phyloP scores from a whole-genome alignment of 2,797 vertebrate genomes.

The Spinus olivaceus region DNA sequence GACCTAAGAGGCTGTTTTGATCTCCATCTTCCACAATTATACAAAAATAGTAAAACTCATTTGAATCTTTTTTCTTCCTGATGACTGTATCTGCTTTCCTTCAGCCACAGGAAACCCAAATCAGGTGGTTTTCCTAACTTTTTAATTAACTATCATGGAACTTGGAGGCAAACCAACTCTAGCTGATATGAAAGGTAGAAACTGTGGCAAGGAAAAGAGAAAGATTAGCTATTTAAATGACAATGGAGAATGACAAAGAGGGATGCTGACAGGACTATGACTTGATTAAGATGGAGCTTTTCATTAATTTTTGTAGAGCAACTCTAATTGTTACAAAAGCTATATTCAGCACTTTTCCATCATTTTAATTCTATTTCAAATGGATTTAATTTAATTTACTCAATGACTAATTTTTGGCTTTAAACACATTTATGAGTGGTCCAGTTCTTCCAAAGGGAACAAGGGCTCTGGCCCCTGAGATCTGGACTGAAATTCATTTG shows the following conservation, averaged over 20 bases:
- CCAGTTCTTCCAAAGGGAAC: conserved; percentile 42
- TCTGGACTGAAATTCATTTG: background rate
- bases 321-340: conserved; percentile 64
- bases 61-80: background rate
- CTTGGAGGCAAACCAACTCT: background rate
- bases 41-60: conserved; percentile 1
- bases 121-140: background rate
- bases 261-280: conserved; percentile 63
- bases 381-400: conserved; percentile 74
- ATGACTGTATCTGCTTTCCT: background rate
- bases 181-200: conserved; percentile 15
- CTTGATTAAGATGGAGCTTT: conserved; percentile 74
- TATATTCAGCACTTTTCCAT: conserved; percentile 71
- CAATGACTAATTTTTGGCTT: conserved; percentile 61
- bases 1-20: background rate
- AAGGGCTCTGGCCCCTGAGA: background rate
- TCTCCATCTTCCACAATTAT: background rate
- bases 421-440: conserved; percentile 14
- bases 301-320: conserved; percentile 63
- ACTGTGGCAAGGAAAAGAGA: conserved; percentile 6
- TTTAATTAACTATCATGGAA: conserved; percentile 12
- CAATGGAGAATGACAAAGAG: conserved; percentile 64
- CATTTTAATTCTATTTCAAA: conserved; percentile 77
- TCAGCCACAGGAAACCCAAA: conserved; percentile 13
- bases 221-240: conserved; percentile 66